Conservation (phyloP, 2,797 vertebrate species). For the Neosalanx taihuensis region DNA sequence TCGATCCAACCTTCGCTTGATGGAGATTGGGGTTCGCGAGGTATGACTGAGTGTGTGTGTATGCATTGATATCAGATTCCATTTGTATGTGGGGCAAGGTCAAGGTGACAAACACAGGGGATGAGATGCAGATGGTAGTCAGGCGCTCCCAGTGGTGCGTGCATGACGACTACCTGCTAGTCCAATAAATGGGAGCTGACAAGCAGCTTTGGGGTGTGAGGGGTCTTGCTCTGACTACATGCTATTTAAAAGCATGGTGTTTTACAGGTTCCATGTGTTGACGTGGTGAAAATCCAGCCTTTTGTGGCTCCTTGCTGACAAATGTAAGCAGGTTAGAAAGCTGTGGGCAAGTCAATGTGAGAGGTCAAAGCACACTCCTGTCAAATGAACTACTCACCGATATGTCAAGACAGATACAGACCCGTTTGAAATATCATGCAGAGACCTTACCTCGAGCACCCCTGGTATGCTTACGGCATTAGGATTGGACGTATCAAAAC, state of each 20-base stretch:
- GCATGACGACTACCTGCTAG: not conserved
- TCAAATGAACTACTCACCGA: no score
- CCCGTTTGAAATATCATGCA: no score
- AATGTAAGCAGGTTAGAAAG: no score
- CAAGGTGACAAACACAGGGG: not conserved
- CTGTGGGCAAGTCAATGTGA: no score
- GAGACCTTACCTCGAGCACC: not conserved
- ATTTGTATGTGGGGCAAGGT: not conserved
- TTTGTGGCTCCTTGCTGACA: no score
- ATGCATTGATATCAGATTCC: not conserved
- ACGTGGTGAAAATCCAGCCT: not conserved
- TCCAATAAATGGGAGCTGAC: not conserved
- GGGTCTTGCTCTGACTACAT: not conserved
- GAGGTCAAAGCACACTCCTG: no score
- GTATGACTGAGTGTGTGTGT: constrained; percentile 12
- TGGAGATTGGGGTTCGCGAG: constrained; percentile 1
- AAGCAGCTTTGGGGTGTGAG: not conserved
- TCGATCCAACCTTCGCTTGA: constrained; percentile 23
- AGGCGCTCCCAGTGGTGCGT: not conserved
- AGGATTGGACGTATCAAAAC: no score
- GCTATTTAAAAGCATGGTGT: no score
- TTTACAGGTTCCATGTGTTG: not conserved
- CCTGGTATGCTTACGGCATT: no score
- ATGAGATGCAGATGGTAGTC: not conserved
- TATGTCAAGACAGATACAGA: no score